Evolutionary conservation across 2,888 invertebrate genomes (phyloP), one percentile per base, ranked within the genome.

Genomic region (Scaeva pyrastri): DNA sequence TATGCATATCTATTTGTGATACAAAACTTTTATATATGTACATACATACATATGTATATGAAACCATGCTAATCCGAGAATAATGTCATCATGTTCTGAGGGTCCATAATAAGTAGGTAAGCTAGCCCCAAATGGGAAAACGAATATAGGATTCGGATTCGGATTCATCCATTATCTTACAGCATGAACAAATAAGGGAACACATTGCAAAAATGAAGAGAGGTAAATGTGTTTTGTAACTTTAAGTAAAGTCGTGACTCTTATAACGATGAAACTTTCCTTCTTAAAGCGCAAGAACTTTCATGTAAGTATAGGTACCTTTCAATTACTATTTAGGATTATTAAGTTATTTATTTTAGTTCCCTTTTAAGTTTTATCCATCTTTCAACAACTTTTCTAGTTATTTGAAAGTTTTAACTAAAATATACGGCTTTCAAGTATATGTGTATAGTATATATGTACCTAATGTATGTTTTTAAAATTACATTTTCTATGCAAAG

Each of bases 161-260:
- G 60, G 45, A 60, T 70, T 74, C 43, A 52, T 43, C n/a, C 68
- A 68, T 76, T 74, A 62, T 70, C 62, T 70, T 66, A 52, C 55
- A 71, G 52, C 48, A 72, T 45, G 62, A 72, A 72, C 64, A 41
- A 50, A 45, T 26, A 43, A 26, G 43, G 48, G 7, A 48, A 31
- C 31, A 31, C 16, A 60, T 39, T 14, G 11, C 45, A 48, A 58
- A 76, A 41, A 50, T 62, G 55, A 36, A 55, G 21, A 74, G 41
- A 31, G 60, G 45, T 36, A 52, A 26, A 16, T 79, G 48, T 80
- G 74, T 74, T 64, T 43, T 64, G 68, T 74, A 80, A 74, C 80
- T 80, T 79, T 74, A 55, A 74, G 68, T 45, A 70, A 80, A 80
- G 52, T 80, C 80, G 75, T 80, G 80, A 80, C 75, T 80, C 74